Conservation (phyloP, 1,140 invertebrate species). For the Papilio glaucus region DNA sequence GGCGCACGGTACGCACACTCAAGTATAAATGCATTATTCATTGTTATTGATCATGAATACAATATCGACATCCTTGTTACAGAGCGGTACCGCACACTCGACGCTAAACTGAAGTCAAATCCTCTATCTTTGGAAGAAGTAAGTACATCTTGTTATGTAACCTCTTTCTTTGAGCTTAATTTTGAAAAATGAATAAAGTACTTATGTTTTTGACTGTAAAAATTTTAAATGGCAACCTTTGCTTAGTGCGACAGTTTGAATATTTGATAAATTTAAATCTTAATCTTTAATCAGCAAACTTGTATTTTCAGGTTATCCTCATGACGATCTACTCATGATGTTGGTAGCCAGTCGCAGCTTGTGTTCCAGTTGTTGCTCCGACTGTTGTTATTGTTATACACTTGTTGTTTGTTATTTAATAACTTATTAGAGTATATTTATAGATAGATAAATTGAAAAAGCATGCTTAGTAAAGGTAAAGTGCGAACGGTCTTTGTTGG, state of each 20-base stretch:
- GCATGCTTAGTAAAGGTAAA: too few relatives aligned
- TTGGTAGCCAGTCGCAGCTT: neutral
- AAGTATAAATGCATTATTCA: neutral
- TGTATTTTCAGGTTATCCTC: slow-evolving; percentile 87
- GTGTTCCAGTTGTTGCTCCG: neutral
- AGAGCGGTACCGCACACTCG: slow-evolving; percentile 89
- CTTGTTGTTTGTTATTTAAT: slow-evolving; percentile 22
- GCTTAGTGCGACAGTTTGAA: neutral
- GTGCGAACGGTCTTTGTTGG: too few relatives aligned
- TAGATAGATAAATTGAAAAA: too few relatives aligned
- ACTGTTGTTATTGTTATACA: slow-evolving; percentile 29
- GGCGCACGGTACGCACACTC: slow-evolving; percentile 86
- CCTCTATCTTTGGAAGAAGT: slow-evolving; percentile 90
- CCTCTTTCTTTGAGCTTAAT: neutral
- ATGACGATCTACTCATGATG: slow-evolving; percentile 89
- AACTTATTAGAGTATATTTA: slow-evolving; percentile 14
- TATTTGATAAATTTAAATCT: too few relatives aligned
- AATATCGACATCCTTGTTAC: slow-evolving; percentile 58
- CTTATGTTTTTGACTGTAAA: too few relatives aligned
- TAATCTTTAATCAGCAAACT: too few relatives aligned
- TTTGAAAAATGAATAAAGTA: too few relatives aligned
- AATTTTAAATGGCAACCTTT: too few relatives aligned
- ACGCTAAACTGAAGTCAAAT: slow-evolving; percentile 89
- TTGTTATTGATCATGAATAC: too few relatives aligned
- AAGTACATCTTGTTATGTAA: slow-evolving; percentile 44